phyloP scores from a whole-genome alignment of 2,797 vertebrate genomes.

The Vultur gryphus region DNA sequence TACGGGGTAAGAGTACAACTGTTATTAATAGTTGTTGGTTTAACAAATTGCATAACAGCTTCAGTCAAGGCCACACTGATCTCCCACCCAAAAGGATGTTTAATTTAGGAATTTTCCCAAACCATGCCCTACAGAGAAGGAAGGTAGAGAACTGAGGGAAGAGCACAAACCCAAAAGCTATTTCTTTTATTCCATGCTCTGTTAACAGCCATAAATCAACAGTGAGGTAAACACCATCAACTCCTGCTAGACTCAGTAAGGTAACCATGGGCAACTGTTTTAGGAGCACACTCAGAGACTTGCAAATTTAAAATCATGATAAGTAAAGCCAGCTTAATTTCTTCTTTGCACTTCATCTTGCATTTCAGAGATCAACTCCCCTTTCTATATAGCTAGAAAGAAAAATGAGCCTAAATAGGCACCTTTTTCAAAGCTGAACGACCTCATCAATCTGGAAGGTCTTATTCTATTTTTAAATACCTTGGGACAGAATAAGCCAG shows the following conservation, averaged over 20 bases:
- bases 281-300: not conserved
- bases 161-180: not conserved
- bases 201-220: not conserved
- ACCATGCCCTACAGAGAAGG: not conserved
- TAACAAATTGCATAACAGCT: not conserved
- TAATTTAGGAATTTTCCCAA: not conserved
- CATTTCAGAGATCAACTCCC: not conserved
- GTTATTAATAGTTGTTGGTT: constrained; percentile 6
- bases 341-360: not conserved
- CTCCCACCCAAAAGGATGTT: not conserved
- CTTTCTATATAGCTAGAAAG: not conserved
- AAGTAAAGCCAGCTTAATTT: not conserved
- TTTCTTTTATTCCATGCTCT: not conserved
- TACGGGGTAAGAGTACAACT: not conserved
- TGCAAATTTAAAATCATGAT: not conserved
- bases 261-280: not conserved
- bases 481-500: not conserved
- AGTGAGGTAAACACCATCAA: not conserved
- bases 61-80: not conserved
- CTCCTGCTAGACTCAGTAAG: not conserved
- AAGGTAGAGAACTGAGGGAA: not conserved
- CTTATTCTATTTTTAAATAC: not conserved
- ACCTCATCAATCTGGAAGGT: not conserved
- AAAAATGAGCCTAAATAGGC: not conserved
- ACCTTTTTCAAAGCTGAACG: not conserved